Percentiles rank a stretch among this genome's conserved stretches.
Evolutionary conservation across 1,140 invertebrate genomes (phyloP).

Genomic region (Drosophila lowei): DNA sequence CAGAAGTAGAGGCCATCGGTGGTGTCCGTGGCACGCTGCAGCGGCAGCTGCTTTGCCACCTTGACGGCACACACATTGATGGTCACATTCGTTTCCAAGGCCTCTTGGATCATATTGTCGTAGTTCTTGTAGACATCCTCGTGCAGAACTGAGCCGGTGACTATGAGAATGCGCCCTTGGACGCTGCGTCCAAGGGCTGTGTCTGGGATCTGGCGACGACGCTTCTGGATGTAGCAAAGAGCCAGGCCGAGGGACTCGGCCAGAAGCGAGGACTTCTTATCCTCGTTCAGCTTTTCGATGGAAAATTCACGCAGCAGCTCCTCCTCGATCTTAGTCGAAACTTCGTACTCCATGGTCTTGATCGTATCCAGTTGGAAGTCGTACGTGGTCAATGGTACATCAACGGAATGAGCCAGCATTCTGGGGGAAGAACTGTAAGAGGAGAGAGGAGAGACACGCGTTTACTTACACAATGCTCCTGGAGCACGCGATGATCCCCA

Average conservation of each 20-base stretch:
- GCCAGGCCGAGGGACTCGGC: constrained; percentile 1
- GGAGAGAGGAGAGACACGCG: too few species aligned
- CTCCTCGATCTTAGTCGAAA: neutral
- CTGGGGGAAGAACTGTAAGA: too few species aligned
- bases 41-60: neutral
- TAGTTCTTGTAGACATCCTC: neutral
- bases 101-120: neutral
- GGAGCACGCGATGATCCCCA: neutral
- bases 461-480: constrained; percentile 1
- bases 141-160: neutral
- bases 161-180: neutral
- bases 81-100: neutral
- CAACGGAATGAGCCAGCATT: too few species aligned
- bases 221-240: constrained; percentile 1
- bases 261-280: neutral
- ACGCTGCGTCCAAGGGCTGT: neutral
- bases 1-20: constrained; percentile 7
- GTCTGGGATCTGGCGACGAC: constrained; percentile 1
- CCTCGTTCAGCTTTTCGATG: too few species aligned
- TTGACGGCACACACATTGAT: constrained; percentile 1
- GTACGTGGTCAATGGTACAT: too few species aligned
- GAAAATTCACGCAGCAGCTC: neutral
- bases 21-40: constrained; percentile 2
- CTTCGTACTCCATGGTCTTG: too few species aligned
- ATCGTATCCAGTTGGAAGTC: too few species aligned